These are phyloP conservation scores for Antheraea assamensis DNA, from an alignment of 2,888 invertebrate genomes.

Conservation along the genomic window DNA sequence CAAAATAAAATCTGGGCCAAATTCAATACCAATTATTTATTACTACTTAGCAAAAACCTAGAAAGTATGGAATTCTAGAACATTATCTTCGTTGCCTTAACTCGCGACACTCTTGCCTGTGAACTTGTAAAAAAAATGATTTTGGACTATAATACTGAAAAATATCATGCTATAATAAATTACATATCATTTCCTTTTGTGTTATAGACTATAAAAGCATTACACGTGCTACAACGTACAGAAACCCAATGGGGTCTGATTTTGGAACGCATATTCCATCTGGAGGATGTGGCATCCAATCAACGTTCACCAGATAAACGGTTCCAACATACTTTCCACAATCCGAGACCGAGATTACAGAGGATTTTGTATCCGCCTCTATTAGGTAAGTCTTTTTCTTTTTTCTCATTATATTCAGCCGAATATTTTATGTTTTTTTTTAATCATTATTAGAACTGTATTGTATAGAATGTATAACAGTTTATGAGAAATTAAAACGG, in stretches of 20 bases:
- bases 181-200: not conserved
- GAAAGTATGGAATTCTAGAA: not conserved
- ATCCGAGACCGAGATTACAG: slow-evolving; percentile 81
- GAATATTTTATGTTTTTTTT: not conserved
- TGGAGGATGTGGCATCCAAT: slow-evolving; percentile 95
- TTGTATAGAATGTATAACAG: too few species aligned
- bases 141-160: slow-evolving; percentile 15
- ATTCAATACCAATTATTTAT: not conserved
- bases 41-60: not conserved
- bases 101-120: not conserved
- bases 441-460: not conserved
- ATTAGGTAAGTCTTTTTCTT: slow-evolving; percentile 73
- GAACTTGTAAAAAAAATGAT: slow-evolving; percentile 4
- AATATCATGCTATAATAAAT: not conserved
- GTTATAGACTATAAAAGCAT: slow-evolving; percentile 89
- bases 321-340: slow-evolving; percentile 87
- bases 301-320: slow-evolving; percentile 79
- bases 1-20: too few species aligned
- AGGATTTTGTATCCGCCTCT: slow-evolving; percentile 85
- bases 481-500: too few species aligned
- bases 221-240: slow-evolving; percentile 95
- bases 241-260: slow-evolving; percentile 97
- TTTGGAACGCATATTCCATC: slow-evolving; percentile 88
- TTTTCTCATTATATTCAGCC: not conserved
- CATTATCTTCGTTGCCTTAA: not conserved